Percentiles rank a stretch among this genome's conserved stretches.
These are phyloP conservation scores for Hypselothyrea guttata DNA, from an alignment of 2,888 invertebrate species.

Conservation along the genomic window DNA sequence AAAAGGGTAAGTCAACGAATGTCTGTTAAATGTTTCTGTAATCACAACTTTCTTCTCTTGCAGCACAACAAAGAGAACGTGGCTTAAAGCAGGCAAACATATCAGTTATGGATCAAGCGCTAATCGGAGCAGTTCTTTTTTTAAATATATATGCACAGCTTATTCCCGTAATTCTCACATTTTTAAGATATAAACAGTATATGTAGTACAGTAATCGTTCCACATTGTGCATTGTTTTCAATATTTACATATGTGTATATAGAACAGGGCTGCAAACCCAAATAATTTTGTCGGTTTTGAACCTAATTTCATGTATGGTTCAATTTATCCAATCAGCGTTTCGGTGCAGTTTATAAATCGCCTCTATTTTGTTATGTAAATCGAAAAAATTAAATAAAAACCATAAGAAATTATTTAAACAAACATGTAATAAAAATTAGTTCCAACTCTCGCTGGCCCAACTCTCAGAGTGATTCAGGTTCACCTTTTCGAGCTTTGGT, in stretches of 20 bases:
- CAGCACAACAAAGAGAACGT: constrained; percentile 76
- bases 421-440: too few relatives aligned
- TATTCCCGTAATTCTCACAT: neutral
- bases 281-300: neutral
- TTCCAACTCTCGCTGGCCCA: too few relatives aligned
- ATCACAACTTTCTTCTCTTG: constrained; percentile 12
- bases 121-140: constrained; percentile 27
- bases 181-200: constrained; percentile 43
- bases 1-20: constrained; percentile 34
- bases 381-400: neutral
- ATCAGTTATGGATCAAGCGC: constrained; percentile 20
- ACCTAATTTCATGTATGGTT: too few relatives aligned
- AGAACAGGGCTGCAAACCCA: too few relatives aligned
- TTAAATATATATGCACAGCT: too few relatives aligned
- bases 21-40: constrained; percentile 8
- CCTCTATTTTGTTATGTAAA: neutral
- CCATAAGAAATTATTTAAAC: neutral
- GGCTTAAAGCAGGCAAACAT: constrained; percentile 33
- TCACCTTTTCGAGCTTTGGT: too few relatives aligned
- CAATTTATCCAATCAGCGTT: too few relatives aligned
- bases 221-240: too few relatives aligned
- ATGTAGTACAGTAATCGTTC: constrained; percentile 24
- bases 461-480: too few relatives aligned
- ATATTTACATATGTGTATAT: too few relatives aligned
- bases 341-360: too few relatives aligned